These are phyloP conservation scores for Athalia cordata DNA, from an alignment of 2,888 invertebrate species.

Conservation along the genomic window DNA sequence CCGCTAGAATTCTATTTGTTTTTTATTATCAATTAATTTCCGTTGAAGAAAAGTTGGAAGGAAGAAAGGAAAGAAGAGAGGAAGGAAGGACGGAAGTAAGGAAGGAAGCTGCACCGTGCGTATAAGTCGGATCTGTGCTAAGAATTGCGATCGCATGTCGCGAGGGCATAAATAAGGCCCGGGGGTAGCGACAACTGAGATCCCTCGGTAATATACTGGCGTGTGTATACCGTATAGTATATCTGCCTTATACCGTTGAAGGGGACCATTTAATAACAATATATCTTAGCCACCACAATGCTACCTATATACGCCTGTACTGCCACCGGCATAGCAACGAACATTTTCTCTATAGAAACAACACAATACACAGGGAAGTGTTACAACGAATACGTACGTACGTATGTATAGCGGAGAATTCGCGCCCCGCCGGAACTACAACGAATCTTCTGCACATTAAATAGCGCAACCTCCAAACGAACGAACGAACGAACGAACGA, in stretches of 20 bases:
- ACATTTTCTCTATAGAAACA: too few species aligned
- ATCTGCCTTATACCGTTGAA: slow-evolving; percentile 36
- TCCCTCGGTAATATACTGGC: slow-evolving; percentile 65
- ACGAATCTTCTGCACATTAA: not conserved
- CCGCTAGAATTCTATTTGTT: too few species aligned
- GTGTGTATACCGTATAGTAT: slow-evolving; percentile 52
- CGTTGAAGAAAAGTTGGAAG: not conserved
- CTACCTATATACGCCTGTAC: slow-evolving; percentile 45
- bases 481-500: too few species aligned
- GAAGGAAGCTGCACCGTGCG: slow-evolving; percentile 1
- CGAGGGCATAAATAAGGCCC: slow-evolving; percentile 49
- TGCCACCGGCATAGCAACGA: too few species aligned
- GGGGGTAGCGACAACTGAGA: slow-evolving; percentile 47
- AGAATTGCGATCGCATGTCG: slow-evolving; percentile 47
- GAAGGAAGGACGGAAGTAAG: slow-evolving; percentile 45
- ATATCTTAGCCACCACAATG: slow-evolving; percentile 69
- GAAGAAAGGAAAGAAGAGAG: not conserved
- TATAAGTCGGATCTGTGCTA: slow-evolving; percentile 29
- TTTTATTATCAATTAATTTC: too few species aligned
- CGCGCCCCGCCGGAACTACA: slow-evolving; percentile 3
- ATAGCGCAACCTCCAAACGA: too few species aligned
- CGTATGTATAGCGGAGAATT: slow-evolving; percentile 17
- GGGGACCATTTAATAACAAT: slow-evolving; percentile 73
- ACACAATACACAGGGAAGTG: too few species aligned
- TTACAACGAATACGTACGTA: not conserved